A percentile compares a stretch with the other conserved stretches of the same genome.
Evolutionary conservation across 2,113 vertebrate species (phyloP).

Genomic region (Ictalurus furcatus): DNA sequence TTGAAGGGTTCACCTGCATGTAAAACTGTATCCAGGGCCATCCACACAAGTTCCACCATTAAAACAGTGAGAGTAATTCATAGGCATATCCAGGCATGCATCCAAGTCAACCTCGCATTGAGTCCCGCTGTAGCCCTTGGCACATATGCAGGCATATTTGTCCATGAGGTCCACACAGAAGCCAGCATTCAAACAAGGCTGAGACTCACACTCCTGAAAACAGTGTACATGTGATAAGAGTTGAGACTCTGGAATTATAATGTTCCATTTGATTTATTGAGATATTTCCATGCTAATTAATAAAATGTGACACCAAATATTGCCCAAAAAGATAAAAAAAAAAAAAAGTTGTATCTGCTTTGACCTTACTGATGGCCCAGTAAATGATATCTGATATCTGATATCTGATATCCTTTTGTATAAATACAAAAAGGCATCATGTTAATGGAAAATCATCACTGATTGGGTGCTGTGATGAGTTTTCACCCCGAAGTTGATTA

Average conservation of each 20-base stretch:
- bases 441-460: background rate
- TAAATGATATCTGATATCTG: background rate
- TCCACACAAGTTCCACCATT: constrained; percentile 73
- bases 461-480: background rate
- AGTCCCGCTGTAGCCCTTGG: constrained; percentile 69
- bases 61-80: constrained; percentile 65
- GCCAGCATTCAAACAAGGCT: constrained; percentile 74
- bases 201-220: constrained; percentile 73
- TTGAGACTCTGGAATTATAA: background rate
- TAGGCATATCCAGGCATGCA: constrained; percentile 59
- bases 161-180: constrained; percentile 74
- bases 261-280: background rate
- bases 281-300: background rate
- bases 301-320: background rate
- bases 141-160: constrained; percentile 76
- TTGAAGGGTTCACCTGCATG: constrained; percentile 70
- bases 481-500: background rate
- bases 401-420: background rate
- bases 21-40: constrained; percentile 73
- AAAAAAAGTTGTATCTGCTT: background rate
- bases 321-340: too few relatives aligned
- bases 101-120: constrained; percentile 69
- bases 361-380: background rate
- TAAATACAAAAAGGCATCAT: background rate
- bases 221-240: background rate